A percentile compares a stretch with the other conserved stretches of the same genome.
These are phyloP conservation scores for Galaxea fascicularis DNA, from an alignment of 92 coral and sea anemone species.

Conservation along the genomic window DNA sequence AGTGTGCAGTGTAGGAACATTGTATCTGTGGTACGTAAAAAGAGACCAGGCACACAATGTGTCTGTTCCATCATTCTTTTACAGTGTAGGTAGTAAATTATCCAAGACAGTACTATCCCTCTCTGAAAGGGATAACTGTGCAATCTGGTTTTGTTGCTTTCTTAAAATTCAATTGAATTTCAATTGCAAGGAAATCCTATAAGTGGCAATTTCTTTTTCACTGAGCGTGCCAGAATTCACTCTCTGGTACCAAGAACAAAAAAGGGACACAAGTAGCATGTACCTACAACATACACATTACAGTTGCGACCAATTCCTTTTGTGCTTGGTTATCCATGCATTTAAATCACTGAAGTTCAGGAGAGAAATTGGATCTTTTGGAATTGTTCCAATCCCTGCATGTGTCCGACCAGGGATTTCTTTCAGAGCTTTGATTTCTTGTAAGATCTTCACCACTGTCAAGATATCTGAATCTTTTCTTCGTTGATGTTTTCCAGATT, in stretches of 20 bases:
- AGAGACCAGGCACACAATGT: constrained; percentile 10
- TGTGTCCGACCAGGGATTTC: constrained; percentile 53
- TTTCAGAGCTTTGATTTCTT: constrained; percentile 27
- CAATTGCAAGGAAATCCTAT: constrained; percentile 1
- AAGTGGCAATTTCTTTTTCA: not conserved
- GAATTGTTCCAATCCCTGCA: constrained; percentile 39
- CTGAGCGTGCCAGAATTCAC: constrained; percentile 6
- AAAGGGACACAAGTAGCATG: constrained; percentile 5
- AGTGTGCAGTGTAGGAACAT: not conserved
- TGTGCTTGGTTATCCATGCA: constrained; percentile 46
- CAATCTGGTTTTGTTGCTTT: constrained; percentile 16
- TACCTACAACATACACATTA: constrained; percentile 1
- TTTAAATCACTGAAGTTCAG: constrained; percentile 35
- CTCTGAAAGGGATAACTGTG: constrained; percentile 19
- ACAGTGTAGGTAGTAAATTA: not conserved
- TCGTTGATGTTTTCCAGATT: constrained; percentile 25
- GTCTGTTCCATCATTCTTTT: not conserved
- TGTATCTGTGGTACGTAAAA: constrained; percentile 1
- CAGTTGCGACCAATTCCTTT: constrained; percentile 19
- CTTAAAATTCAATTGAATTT: constrained; percentile 15
- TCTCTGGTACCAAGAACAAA: constrained; percentile 3
- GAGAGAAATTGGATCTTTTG: constrained; percentile 48
- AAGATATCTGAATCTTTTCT: constrained; percentile 33
- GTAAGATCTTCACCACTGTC: constrained; percentile 33
- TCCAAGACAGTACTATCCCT: constrained; percentile 11